Evolutionary conservation across 2,113 vertebrate genomes (phyloP).

Genomic region (Ameiurus melas): DNA sequence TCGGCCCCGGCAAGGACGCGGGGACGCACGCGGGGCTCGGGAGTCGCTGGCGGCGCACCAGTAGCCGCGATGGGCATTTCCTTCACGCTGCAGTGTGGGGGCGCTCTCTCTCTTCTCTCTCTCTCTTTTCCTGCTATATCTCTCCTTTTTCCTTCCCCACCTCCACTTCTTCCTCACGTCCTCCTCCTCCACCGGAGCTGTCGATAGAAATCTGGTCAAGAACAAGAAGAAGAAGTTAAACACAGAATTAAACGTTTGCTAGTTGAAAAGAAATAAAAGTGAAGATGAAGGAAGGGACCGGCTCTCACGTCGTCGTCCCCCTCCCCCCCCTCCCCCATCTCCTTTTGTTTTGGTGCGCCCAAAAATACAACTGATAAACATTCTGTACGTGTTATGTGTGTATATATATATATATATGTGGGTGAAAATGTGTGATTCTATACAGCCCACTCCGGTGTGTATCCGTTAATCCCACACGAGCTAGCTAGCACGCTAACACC

Average conservation of each 20-base stretch:
- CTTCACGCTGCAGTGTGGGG: slow-evolving; percentile 62
- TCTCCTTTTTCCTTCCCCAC: background rate
- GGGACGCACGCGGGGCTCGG: slow-evolving; percentile 75
- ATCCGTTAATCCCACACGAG: background rate
- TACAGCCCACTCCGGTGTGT: background rate
- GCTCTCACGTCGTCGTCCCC: background rate
- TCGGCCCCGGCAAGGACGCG: slow-evolving; percentile 73
- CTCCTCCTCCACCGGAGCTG: background rate
- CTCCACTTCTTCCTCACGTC: background rate
- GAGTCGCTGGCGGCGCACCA: slow-evolving; percentile 75
- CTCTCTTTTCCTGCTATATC: background rate
- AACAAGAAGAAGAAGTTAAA: background rate
- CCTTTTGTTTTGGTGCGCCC: slow-evolving; percentile 1
- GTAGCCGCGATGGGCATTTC: slow-evolving; percentile 82
- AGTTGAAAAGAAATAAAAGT: background rate
- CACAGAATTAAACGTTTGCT: background rate
- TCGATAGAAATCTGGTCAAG: slow-evolving; percentile 7
- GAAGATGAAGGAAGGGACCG: background rate
- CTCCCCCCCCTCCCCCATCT: no score
- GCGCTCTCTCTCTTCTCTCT: slow-evolving; percentile 57
- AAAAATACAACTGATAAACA: background rate
- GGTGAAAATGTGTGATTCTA: background rate
- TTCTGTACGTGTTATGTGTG: background rate
- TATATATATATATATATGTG: no score
- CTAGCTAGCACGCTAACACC: background rate